Evolutionary conservation across 1,140 invertebrate genomes (phyloP).

Genomic region (Ceratitis capitata): DNA sequence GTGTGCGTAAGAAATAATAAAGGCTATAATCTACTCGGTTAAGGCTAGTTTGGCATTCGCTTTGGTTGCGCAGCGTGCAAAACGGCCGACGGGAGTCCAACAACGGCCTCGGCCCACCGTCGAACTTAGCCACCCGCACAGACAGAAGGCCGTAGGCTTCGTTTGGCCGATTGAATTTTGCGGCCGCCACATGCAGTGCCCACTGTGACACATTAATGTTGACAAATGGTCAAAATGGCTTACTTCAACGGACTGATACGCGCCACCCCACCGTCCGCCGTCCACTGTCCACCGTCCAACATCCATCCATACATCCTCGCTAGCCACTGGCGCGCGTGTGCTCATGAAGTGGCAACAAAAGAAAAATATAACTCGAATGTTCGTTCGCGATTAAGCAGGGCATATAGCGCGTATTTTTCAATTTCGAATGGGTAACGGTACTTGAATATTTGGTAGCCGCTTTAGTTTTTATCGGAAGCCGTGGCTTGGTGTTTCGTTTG

Average conservation of each 20-base stretch:
- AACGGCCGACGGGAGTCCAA: neutral
- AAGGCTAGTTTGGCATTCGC: neutral
- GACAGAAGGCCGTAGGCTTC: neutral
- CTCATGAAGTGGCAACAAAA: neutral
- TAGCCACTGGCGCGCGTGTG: neutral
- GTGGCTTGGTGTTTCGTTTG: neutral
- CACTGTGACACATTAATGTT: slow-evolving; percentile 20
- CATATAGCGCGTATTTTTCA: neutral
- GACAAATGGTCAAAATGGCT: slow-evolving; percentile 12
- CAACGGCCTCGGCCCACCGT: neutral
- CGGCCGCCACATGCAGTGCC: slow-evolving; percentile 30
- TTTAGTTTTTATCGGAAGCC: neutral
- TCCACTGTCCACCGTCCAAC: too few relatives aligned
- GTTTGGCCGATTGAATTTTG: slow-evolving; percentile 12
- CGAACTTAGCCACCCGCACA: neutral
- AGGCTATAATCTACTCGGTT: slow-evolving; percentile 22
- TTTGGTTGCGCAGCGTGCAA: neutral
- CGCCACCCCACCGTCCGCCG: neutral
- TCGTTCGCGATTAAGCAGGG: neutral
- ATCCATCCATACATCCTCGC: too few relatives aligned
- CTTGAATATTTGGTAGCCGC: neutral
- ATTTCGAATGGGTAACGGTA: neutral
- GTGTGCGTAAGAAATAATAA: slow-evolving; percentile 10
- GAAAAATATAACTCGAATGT: neutral
- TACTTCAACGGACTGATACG: neutral